Percentiles rank a stretch among this genome's conserved stretches.
Conservation (phyloP, 1,140 invertebrate species). For the Sminthurinus signatus region DNA sequence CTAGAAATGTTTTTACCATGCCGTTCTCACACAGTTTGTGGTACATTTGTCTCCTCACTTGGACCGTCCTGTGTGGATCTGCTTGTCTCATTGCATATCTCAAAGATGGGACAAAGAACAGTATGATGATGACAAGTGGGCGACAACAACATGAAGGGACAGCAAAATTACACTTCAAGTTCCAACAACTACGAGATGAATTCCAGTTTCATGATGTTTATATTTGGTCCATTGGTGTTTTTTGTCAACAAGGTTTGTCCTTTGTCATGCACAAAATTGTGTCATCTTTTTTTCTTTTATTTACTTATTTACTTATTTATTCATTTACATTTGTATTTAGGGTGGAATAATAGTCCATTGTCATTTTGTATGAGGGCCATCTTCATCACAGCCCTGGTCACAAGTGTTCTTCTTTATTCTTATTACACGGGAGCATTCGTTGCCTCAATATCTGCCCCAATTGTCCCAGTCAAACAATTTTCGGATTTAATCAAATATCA, state of each 20-base stretch:
- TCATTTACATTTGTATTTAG: not conserved
- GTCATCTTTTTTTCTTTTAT: not conserved
- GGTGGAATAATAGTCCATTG: not conserved
- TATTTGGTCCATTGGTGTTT: not conserved
- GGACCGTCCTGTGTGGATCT: too few relatives aligned
- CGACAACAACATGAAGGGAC: too few relatives aligned
- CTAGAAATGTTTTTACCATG: not conserved
- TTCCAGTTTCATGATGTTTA: not conserved
- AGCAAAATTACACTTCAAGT: too few relatives aligned
- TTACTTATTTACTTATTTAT: too few relatives aligned
- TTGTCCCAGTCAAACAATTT: not conserved
- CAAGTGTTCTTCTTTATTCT: not conserved
- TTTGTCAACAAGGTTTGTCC: constrained; percentile 2
- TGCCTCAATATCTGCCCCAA: not conserved
- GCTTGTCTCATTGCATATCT: too few relatives aligned
- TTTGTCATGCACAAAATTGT: not conserved
- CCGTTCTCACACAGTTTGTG: not conserved
- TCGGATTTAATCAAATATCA: not conserved
- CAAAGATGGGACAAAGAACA: too few relatives aligned
- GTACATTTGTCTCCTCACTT: not conserved
- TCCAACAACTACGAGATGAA: too few relatives aligned
- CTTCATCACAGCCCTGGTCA: not conserved
- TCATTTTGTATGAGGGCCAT: not conserved
- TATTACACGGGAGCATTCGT: not conserved
- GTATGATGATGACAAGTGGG: too few relatives aligned